Evolutionary conservation across 2,113 vertebrate genomes (phyloP), one percentile per base, ranked within the genome.

Genomic region (Cheilinus undulatus): DNA sequence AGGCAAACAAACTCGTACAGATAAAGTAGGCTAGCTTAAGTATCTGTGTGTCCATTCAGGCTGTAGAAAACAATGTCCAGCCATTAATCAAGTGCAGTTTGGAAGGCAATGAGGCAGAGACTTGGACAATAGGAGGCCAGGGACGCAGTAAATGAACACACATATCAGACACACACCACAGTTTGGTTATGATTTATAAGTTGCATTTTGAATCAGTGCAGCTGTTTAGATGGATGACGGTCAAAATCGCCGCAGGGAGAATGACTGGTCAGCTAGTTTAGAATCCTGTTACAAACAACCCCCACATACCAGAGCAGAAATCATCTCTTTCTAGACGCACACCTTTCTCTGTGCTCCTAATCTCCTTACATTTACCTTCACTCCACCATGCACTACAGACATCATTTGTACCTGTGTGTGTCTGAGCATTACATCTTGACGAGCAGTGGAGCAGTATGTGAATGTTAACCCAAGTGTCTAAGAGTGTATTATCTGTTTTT

Each of bases 81-180:
- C 57, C 65, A 85, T 87, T 76, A 84, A 87, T 88, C 86, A 90
- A 78, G 71, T 69, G 63, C 70, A 66, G 75, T 88, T 88, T 61
- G 60, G 57, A 68, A 76, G 66, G 72, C 63, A 82, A 90, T 87
- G 86, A 85, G 80, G 84, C 84, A 76, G 63, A 73, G 59, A 63
- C 45, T 3, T 27, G 40, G 64, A 85, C 54, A 66, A 77, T 58
- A 62, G 65, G 52, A 79, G 64, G 74, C 74, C 63, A 51, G 68
- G 63, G 71, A 81, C 9, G 42, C 52, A 72, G 53, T 74, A 59
- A 58, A 45, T 69, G 69, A 46, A 63, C 20, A 50, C 69, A 52
- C 30, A 54, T 14, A 63, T n/a, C n/a, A 71, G 11, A 57, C 30
- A 42, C 5, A 69, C 42, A 74, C 4, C 36, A 24, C 6, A 27